Evolutionary conservation across 2,797 vertebrate genomes (phyloP).

Genomic region (Nyctibius grandis): DNA sequence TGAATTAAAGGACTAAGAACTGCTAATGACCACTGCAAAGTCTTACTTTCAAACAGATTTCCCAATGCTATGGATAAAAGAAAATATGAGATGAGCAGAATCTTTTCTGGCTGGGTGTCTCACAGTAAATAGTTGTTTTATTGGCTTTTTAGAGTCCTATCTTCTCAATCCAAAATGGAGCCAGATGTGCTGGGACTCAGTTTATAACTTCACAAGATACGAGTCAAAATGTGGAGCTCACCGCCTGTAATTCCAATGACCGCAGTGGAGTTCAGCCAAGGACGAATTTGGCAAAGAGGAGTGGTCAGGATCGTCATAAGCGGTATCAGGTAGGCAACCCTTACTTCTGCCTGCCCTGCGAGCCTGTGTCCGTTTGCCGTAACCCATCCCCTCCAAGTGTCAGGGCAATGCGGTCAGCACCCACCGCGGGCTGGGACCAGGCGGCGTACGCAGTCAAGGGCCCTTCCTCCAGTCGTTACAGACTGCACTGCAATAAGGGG

Average conservation of each 20-base stretch:
- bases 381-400: neutral
- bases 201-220: neutral
- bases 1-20: neutral
- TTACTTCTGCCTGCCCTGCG: neutral
- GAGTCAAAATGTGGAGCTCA: neutral
- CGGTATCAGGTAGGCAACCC: rapidly evolving
- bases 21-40: neutral
- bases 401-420: neutral
- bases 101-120: neutral
- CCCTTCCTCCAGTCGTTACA: neutral
- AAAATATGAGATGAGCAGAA: neutral
- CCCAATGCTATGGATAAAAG: neutral
- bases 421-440: neutral
- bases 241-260: neutral
- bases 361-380: rapidly evolving
- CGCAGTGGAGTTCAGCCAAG: neutral
- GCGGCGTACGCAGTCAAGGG: rapidly evolving
- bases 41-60: neutral
- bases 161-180: neutral
- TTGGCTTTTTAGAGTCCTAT: neutral
- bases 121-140: neutral
- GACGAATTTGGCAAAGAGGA: neutral
- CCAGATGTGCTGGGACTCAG: neutral
- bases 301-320: neutral
- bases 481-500: neutral